These are phyloP conservation scores for Callithrix jacchus DNA, from an alignment of 2,113 vertebrate genomes.

Conservation along the genomic window DNA sequence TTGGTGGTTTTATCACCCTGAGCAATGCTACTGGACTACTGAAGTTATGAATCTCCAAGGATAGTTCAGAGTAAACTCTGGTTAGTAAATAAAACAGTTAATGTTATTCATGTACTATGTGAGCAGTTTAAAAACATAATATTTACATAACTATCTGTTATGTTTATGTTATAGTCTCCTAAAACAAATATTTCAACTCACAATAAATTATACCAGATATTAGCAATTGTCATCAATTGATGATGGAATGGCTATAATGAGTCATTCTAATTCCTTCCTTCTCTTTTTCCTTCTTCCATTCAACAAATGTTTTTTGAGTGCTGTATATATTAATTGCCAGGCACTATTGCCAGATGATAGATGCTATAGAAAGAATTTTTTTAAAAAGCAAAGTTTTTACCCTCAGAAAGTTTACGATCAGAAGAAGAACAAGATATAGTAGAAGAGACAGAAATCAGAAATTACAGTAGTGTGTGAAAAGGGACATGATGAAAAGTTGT, in stretches of 20 bases:
- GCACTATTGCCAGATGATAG: neutral
- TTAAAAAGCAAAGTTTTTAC: neutral
- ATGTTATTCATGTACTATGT: neutral
- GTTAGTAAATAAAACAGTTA: neutral
- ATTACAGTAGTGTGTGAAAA: neutral
- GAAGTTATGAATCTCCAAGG: neutral
- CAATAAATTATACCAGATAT: neutral
- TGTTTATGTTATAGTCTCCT: neutral
- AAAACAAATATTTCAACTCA: slow-evolving; percentile 13
- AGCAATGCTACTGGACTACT: neutral
- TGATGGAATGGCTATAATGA: neutral
- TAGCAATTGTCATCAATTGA: neutral
- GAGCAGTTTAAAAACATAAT: neutral
- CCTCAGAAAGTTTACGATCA: neutral
- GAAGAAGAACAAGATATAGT: neutral
- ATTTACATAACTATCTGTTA: neutral
- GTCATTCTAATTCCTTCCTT: neutral
- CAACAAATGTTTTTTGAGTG: neutral
- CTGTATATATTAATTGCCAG: neutral
- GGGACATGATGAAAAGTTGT: neutral
- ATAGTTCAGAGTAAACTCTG: neutral
- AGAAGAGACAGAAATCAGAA: neutral
- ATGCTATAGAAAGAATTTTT: neutral
- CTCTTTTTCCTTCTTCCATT: neutral
- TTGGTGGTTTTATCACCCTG: neutral